Evolutionary conservation across 2,888 invertebrate genomes (phyloP).

Genomic region (Gastrophysa polygoni): DNA sequence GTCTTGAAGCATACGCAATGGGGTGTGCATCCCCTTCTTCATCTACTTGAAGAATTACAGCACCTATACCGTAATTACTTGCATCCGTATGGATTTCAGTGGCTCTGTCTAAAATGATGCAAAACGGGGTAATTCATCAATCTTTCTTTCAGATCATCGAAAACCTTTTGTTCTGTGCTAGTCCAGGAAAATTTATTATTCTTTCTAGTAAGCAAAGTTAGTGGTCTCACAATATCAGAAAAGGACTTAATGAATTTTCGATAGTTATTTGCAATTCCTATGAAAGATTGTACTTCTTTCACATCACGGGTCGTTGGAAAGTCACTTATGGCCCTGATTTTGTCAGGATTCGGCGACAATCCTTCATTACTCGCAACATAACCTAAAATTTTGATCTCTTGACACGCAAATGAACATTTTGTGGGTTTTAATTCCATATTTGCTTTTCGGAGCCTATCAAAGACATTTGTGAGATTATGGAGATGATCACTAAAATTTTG

Average conservation of each 20-base stretch:
- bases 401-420: neutral
- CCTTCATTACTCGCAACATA: neutral
- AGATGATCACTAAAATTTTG: conserved; percentile 25
- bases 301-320: conserved; percentile 33
- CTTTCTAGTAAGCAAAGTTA: conserved; percentile 34
- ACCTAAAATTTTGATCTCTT: neutral
- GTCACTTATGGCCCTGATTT: conserved; percentile 28
- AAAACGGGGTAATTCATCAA: neutral
- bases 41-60: neutral
- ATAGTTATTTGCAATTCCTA: conserved; percentile 37
- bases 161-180: conserved; percentile 5
- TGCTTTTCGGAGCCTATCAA: neutral
- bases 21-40: neutral
- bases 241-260: conserved; percentile 36
- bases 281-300: conserved; percentile 31
- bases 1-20: neutral
- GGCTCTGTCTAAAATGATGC: conserved; percentile 1
- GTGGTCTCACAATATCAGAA: conserved; percentile 25
- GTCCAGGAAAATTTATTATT: conserved; percentile 27
- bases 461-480: neutral
- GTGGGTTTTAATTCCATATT: conserved; percentile 13
- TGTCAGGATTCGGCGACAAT: conserved; percentile 31
- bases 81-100: neutral
- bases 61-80: neutral
- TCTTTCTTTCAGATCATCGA: neutral